Evolutionary conservation across 2,888 invertebrate species (phyloP), one percentile per base, ranked within the genome.

Genomic region (Drosophila quinaria): DNA sequence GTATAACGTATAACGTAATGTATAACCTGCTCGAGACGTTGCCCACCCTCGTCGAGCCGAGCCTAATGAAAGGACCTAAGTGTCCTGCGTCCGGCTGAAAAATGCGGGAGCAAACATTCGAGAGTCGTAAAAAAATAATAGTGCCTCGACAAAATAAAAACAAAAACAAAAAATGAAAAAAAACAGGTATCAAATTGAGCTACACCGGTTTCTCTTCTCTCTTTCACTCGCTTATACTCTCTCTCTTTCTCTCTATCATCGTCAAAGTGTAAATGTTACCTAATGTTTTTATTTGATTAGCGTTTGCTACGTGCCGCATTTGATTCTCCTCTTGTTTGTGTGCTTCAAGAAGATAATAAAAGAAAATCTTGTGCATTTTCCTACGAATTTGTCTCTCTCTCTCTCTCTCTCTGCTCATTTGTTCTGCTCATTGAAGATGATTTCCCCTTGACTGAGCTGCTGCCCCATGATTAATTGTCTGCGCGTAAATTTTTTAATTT

Each of bases 401-500:
- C 22, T 61, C 55, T 65, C 35, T 31, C 39, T 46, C 56, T 54
- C 22, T 42, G 41, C 62, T 78, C 52, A 46, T 56, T 64, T 63
- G 62, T 50, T 50, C 19, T 66, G 46, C 39, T 44, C 55, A 61
- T 66, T 37, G 41, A 8, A 46, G 50, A 39, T 76, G 81, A 68
- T 64, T 73, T 74, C 54, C 73, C 55, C 69, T 49, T 54, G 52
- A 31, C 58, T 67, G 56, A 44, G 64, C 80, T 62, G 50, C 51
- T 47, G 47, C 42, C 19, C 60, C 47, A 87, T 90, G 90, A 85
- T 90, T 85, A 85, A 85, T 85, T 89, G 84, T 83, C 66, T 83
- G 83, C 84, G 89, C 89, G 90, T 85, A 89, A 83, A 85, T 85
- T 90, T 90, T 89, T 89, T 90, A 85, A 85, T 89, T 85, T 85